phyloP scores from a whole-genome alignment of 2,113 vertebrate species.

The Paedocypris sp. region DNA sequence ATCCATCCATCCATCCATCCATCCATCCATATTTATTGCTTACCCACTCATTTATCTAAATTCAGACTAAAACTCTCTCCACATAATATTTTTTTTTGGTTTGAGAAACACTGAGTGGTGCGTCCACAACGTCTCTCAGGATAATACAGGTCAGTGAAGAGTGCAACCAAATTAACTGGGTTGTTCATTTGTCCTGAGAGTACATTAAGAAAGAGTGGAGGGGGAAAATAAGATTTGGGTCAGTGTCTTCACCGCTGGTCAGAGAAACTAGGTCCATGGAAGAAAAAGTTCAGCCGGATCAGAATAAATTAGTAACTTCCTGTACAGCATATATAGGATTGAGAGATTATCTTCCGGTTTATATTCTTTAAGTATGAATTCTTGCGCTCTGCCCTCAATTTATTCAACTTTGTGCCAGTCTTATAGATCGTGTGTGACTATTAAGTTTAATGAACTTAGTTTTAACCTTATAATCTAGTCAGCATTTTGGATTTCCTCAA shows the following conservation, averaged over 20 bases:
- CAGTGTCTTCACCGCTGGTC: slow-evolving; percentile 15
- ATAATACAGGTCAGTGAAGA: neutral
- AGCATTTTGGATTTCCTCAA: no score
- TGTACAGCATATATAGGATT: neutral
- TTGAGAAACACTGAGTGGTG: no score
- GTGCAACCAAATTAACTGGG: neutral
- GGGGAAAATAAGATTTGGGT: slow-evolving; percentile 11
- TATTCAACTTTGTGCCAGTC: no score
- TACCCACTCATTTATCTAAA: no score
- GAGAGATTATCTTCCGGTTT: neutral
- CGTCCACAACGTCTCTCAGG: no score
- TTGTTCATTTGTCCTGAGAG: slow-evolving; percentile 13
- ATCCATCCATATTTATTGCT: no score
- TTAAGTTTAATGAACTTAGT: slow-evolving; percentile 2
- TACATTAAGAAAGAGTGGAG: neutral
- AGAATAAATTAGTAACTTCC: neutral
- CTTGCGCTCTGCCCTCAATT: no score
- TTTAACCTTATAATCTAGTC: slow-evolving; percentile 22
- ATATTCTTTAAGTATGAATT: no score
- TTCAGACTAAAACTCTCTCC: no score
- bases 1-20: no score
- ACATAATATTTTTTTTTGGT: no score
- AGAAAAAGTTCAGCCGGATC: neutral
- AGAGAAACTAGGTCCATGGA: neutral
- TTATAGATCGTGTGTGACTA: neutral